Evolutionary conservation across 2,888 invertebrate species (phyloP).

Genomic region (Podabrus alpinus): DNA sequence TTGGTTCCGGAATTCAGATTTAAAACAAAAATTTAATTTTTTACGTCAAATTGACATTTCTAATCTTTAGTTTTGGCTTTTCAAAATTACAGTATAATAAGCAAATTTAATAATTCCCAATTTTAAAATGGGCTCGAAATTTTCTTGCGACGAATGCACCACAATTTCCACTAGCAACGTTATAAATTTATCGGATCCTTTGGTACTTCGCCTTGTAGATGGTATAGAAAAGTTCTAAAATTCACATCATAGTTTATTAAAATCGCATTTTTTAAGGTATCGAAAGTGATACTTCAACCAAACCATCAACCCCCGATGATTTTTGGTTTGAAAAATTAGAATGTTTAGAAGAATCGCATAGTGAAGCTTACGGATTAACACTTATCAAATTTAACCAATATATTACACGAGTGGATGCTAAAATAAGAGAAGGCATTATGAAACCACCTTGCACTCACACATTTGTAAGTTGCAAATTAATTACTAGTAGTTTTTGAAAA

Average conservation of each 20-base stretch:
- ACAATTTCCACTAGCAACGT: constrained; percentile 35
- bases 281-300: background rate
- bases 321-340: constrained; percentile 53
- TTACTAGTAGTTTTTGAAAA: background rate
- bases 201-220: constrained; percentile 40
- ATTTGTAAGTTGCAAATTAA: background rate
- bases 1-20: background rate
- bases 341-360: constrained; percentile 59
- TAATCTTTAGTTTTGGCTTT: background rate
- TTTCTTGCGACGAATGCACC: constrained; percentile 33
- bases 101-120: background rate
- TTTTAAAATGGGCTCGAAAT: constrained; percentile 30
- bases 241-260: background rate
- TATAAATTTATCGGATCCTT: constrained; percentile 44
- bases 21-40: background rate
- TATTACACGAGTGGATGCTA: background rate
- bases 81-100: background rate
- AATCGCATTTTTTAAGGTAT: background rate
- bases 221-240: constrained; percentile 27
- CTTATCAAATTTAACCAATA: background rate
- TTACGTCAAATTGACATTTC: background rate
- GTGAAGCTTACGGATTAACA: constrained; percentile 56
- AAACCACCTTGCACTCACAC: background rate
- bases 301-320: background rate
- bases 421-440: background rate